Evolutionary conservation across 2,888 invertebrate genomes (phyloP), one percentile per base, ranked within the genome.

Genomic region (Anthophora plumipes): DNA sequence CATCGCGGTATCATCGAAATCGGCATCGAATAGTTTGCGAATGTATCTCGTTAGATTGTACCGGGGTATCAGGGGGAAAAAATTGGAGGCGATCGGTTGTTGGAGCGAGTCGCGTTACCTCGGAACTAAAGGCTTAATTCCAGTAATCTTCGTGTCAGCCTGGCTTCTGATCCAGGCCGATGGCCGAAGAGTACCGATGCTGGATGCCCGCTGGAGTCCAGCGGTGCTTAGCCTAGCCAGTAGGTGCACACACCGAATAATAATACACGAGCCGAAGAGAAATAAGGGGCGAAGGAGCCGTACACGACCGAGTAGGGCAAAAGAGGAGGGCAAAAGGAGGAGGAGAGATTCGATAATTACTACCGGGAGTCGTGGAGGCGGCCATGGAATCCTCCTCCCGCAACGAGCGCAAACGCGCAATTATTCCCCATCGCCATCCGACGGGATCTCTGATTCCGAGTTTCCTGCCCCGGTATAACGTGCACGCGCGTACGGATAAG

Each of bases 361-460:
- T 91, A 93, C 93, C 93, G 92, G 93, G 92, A 93, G 93, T 93
- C 92, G 88, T 89, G 91, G 92, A 91, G 91, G 91, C 92, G 91
- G 92, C 91, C 90, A 80, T 85, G 86, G 86, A 88, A 91, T 92
- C 90, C 92, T 91, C 92, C 92, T 91, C 91, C 90, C 90, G 92
- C 91, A 92, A 92, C 89, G 88, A 90, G 91, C 91, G 91, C 92
- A 92, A 92, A 91, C 92, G 92, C 92, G 91, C 92, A 93, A 93
- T 93, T 92, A 93, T 92, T 91, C 87, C 86, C 87, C 89, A 84
- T 89, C 88, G 88, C 88, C 88, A 90, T 90, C 91, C 88, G 85
- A 85, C 85, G 86, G 88, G 89, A 92, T 91, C 91, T 90, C 87
- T 82, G 91, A 91, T 91, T 91, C 89, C 88, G 88, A 85, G 87